Conservation (phyloP, 2,888 invertebrate genomes). For the Odontothrips loti region DNA sequence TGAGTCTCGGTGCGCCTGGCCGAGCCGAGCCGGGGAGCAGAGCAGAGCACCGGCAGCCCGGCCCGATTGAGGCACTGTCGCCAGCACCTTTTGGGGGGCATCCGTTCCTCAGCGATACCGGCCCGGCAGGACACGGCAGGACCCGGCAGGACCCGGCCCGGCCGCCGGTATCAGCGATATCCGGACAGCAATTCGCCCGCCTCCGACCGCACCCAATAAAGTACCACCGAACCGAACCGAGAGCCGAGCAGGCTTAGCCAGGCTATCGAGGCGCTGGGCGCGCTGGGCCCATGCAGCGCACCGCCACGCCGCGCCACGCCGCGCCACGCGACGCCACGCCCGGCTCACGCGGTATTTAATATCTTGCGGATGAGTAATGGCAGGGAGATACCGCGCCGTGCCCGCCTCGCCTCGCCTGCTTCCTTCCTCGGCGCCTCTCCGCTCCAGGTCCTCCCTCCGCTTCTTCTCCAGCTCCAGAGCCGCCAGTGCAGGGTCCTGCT, state of each 20-base stretch:
- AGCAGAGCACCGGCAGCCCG: not conserved
- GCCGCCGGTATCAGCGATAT: no score
- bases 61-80: not conserved
- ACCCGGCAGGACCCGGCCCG: not conserved
- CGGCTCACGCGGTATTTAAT: constrained; percentile 41
- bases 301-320: constrained; percentile 32
- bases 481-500: no score
- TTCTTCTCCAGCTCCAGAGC: not conserved
- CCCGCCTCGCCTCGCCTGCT: constrained; percentile 44
- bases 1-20: not conserved
- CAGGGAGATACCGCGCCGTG: constrained; percentile 33
- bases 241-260: not conserved
- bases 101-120: not conserved
- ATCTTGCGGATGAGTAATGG: constrained; percentile 36
- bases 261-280: no score
- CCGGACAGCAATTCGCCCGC: no score
- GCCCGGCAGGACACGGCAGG: no score
- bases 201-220: no score
- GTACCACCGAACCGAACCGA: no score
- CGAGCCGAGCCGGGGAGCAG: not conserved
- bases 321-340: constrained; percentile 35
- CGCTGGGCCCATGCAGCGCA: constrained; percentile 28
- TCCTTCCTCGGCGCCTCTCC: constrained; percentile 41
- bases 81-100: not conserved
- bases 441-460: constrained; percentile 33